These are phyloP conservation scores for Caenorhabditis remanei DNA, from an alignment of 1,140 invertebrate genomes.

Conservation along the genomic window DNA sequence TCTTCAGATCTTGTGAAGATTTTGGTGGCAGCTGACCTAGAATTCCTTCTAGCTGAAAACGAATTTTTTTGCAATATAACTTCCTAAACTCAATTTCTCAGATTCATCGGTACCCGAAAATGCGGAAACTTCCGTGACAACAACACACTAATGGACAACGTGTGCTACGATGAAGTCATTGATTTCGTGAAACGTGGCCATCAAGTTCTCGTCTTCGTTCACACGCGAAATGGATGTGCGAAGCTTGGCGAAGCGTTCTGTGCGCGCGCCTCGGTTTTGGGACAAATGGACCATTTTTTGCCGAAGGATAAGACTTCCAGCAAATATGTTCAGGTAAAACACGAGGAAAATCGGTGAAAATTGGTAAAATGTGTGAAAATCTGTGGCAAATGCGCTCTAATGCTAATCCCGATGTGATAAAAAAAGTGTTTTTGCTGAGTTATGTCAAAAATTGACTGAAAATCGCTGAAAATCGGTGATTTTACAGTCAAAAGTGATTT, in stretches of 20 bases:
- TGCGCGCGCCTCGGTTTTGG: conserved; percentile 83
- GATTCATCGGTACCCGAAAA: conserved; percentile 90
- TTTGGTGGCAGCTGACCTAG: no score
- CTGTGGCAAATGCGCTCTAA: no score
- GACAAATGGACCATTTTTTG: conserved; percentile 79
- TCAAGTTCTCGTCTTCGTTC: conserved; percentile 89
- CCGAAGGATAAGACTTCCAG: conserved; percentile 82
- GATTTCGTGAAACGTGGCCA: conserved; percentile 89
- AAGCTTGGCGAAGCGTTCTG: conserved; percentile 86
- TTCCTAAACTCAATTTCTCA: no score
- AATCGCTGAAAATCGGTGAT: no score
- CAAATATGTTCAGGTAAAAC: conserved; percentile 53
- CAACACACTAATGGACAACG: conserved; percentile 88
- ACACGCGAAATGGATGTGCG: conserved; percentile 94
- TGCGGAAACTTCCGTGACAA: conserved; percentile 85
- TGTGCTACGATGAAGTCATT: conserved; percentile 92
- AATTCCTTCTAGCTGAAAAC: no score
- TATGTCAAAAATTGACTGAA: no score
- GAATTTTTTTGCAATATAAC: conserved; percentile 62
- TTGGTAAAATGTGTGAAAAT: no score
- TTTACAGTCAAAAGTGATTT: no score
- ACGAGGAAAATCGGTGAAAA: no score
- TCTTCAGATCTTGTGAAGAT: no score
- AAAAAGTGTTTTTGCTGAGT: no score
- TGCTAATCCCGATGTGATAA: no score